phyloP scores from a whole-genome alignment of 2,888 invertebrate genomes.

The Clostera curtula region DNA sequence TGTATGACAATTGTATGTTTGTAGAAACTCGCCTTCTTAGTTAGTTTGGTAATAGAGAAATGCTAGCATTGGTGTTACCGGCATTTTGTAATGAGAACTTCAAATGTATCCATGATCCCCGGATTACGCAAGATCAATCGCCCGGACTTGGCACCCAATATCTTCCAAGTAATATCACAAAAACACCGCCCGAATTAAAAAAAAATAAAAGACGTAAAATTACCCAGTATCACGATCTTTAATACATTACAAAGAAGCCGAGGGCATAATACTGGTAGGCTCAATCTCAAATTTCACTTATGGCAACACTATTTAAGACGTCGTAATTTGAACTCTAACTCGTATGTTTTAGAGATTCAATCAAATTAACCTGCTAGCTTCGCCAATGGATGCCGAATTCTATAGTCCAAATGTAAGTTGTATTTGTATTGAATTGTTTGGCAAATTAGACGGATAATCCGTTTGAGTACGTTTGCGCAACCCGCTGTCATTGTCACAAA shows the following conservation, averaged over 20 bases:
- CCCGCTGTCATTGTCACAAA: slow-evolving; percentile 37
- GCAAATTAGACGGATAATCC: slow-evolving; percentile 55
- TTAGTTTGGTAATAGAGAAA: too few species aligned
- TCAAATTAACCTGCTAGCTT: too few species aligned
- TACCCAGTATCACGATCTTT: slow-evolving; percentile 27
- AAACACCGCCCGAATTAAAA: slow-evolving; percentile 10
- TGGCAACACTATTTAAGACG: slow-evolving; percentile 8
- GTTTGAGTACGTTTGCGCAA: slow-evolving; percentile 38
- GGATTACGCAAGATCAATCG: too few species aligned
- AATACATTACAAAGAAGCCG: slow-evolving; percentile 25
- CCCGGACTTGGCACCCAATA: too few species aligned
- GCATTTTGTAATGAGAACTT: too few species aligned
- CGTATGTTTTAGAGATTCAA: too few species aligned
- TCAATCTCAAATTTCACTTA: slow-evolving; percentile 38
- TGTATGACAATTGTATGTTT: too few species aligned
- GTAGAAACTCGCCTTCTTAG: too few species aligned
- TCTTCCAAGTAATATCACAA: slow-evolving; percentile 3
- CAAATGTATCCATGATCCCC: too few species aligned
- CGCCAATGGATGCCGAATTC: slow-evolving; percentile 46
- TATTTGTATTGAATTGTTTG: slow-evolving; percentile 41
- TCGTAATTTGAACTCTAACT: background rate
- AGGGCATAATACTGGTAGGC: slow-evolving; percentile 30
- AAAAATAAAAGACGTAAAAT: slow-evolving; percentile 26
- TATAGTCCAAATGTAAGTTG: slow-evolving; percentile 30
- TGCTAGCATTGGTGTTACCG: too few species aligned